Base-by-base conservation (phyloP, 2,888 invertebrate species). In the Bugulina stolonifera region DNA sequence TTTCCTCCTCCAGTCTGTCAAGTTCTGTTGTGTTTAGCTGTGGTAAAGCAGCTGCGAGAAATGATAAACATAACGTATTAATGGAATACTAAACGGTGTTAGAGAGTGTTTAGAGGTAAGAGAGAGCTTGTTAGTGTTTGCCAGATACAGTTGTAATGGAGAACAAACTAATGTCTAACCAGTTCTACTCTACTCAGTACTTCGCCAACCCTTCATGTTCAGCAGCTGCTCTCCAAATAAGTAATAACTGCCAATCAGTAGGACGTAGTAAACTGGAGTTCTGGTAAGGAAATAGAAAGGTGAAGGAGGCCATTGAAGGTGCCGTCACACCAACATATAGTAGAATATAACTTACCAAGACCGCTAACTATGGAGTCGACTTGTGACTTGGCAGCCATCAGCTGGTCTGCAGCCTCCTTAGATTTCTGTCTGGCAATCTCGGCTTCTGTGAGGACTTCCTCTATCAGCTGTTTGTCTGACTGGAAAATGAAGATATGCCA, bases 1-100 rank as follows among this genome's bases (percentile, higher is more conserved):
- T 77, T 70, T 83, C 78, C 52, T 71, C 64, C 76, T 86, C 86
- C 73, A 86, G 77, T 22, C 81, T 78, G 35, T 82, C 82, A 73
- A 86, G 77, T 43, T 83, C 82, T 3, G 76, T 76, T 29, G 77
- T 78, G 74, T 82, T 80, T 10, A 84, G 80, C 58, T 18, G 10
- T 35, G 70, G 70, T 29, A 70, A 57, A 27, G n/a, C 23, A 57
- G 57, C 57, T 22, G 57, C 3, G 23, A 25, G 23, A 57, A 5
- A 27, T 25, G 52, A 52, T 10, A 52, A 52, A 14, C 22, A 52
- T 10, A 52, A 22, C 14, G 10, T 14, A 52, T 22, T 52, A 52
- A 10, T 52, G 14, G 52, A 10, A 52, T 10, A 52, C 14, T 52
- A 10, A 52, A 22, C 52, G 52, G 52, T 52, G 52, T 52, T 10